Evolutionary conservation across 1,140 invertebrate species (phyloP).

Genomic region (Calliopsis andreniformis): DNA sequence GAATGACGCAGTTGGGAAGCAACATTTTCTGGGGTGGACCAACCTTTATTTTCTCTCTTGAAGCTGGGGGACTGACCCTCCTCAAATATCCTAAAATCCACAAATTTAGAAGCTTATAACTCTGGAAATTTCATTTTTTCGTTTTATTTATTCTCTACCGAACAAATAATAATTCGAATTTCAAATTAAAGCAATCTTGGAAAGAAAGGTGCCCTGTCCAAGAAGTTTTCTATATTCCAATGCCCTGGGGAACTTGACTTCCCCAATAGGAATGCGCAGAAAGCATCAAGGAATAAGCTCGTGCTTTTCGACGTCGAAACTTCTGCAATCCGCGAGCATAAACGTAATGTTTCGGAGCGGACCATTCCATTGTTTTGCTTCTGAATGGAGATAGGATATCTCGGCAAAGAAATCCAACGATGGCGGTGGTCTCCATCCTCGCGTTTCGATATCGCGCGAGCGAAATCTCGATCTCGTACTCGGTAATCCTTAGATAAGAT

Average conservation of each 20-base stretch:
- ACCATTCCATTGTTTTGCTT: constrained; percentile 48
- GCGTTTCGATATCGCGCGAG: constrained; percentile 5
- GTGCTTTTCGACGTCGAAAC: constrained; percentile 5
- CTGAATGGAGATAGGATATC: constrained; percentile 38
- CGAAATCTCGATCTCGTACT: constrained; percentile 19
- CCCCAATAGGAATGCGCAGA: not conserved
- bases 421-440: not conserved
- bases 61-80: no score
- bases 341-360: constrained; percentile 37
- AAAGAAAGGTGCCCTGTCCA: no score
- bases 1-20: not conserved
- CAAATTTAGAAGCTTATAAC: no score
- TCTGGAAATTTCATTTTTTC: no score
- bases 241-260: no score
- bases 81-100: no score
- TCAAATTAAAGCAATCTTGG: no score
- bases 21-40: not conserved
- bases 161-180: no score
- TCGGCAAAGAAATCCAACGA: constrained; percentile 11
- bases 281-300: constrained; percentile 23
- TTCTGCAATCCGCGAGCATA: not conserved
- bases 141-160: no score
- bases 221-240: no score
- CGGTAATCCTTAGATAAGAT: constrained; percentile 22
- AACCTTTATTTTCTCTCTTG: no score